phyloP scores from a whole-genome alignment of 2,888 invertebrate species.

The Strigamia crassipes region DNA sequence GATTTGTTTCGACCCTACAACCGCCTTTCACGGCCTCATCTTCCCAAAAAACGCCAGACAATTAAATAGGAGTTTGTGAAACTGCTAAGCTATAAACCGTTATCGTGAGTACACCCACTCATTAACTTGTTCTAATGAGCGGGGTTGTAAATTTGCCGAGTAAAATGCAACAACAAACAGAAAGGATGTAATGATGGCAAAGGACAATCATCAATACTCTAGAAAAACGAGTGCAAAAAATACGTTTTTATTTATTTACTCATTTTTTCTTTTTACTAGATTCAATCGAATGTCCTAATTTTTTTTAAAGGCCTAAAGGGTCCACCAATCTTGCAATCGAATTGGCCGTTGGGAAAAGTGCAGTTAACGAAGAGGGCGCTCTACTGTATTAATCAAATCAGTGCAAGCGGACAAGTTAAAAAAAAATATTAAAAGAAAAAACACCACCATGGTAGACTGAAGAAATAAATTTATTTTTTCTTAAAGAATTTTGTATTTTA shows the following conservation, averaged over 20 bases:
- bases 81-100: not conserved
- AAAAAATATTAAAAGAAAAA: not conserved
- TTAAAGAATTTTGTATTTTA: too few species aligned
- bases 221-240: not conserved
- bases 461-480: too few species aligned
- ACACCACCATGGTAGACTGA: not conserved
- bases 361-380: slow-evolving; percentile 20
- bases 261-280: not conserved
- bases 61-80: slow-evolving; percentile 6
- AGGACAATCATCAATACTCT: not conserved
- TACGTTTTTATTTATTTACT: not conserved
- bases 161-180: slow-evolving; percentile 2
- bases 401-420: not conserved
- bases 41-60: not conserved
- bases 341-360: slow-evolving; percentile 36
- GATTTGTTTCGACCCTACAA: slow-evolving; percentile 29
- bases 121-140: not conserved
- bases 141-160: not conserved
- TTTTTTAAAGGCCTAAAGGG: not conserved
- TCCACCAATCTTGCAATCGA: slow-evolving; percentile 24
- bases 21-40: not conserved
- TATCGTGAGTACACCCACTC: slow-evolving; percentile 1
- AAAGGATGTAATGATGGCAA: not conserved
- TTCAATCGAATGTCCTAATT: not conserved
- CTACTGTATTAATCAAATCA: slow-evolving; percentile 33